Evolutionary conservation across 2,888 invertebrate species (phyloP).

Genomic region (Odontomyia ornata): DNA sequence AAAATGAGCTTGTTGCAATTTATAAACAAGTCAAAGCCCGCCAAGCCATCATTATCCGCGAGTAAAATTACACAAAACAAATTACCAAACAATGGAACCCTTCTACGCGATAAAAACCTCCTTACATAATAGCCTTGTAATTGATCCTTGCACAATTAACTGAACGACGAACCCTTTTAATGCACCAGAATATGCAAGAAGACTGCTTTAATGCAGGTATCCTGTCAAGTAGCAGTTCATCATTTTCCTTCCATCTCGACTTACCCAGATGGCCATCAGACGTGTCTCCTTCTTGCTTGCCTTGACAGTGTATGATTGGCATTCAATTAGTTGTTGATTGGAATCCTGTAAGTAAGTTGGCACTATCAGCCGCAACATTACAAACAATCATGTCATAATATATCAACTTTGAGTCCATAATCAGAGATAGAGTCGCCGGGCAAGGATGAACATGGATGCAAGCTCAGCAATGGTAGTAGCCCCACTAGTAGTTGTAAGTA

Average conservation of each 20-base stretch:
- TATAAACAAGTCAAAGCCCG: no score
- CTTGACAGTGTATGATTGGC: conserved; percentile 28
- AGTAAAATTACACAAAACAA: no score
- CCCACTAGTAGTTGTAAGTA: background rate
- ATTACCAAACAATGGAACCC: no score
- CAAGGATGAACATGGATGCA: conserved; percentile 4
- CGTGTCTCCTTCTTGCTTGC: background rate
- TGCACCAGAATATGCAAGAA: background rate
- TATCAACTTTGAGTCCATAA: conserved; percentile 23
- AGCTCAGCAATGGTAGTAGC: background rate
- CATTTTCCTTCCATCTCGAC: background rate
- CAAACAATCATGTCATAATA: conserved; percentile 33
- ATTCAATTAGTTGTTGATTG: conserved; percentile 36
- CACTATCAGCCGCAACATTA: background rate
- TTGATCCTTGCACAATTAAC: background rate
- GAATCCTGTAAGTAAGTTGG: background rate
- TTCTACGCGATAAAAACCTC: background rate
- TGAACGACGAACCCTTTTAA: background rate
- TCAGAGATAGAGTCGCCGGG: background rate
- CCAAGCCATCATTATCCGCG: no score
- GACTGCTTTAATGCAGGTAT: background rate
- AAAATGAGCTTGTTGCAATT: no score
- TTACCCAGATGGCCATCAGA: conserved; percentile 29
- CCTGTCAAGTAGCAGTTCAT: conserved; percentile 10
- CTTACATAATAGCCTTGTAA: conserved; percentile 21